phyloP scores from a whole-genome alignment of 2,797 vertebrate species.

The Falco columbarius region DNA sequence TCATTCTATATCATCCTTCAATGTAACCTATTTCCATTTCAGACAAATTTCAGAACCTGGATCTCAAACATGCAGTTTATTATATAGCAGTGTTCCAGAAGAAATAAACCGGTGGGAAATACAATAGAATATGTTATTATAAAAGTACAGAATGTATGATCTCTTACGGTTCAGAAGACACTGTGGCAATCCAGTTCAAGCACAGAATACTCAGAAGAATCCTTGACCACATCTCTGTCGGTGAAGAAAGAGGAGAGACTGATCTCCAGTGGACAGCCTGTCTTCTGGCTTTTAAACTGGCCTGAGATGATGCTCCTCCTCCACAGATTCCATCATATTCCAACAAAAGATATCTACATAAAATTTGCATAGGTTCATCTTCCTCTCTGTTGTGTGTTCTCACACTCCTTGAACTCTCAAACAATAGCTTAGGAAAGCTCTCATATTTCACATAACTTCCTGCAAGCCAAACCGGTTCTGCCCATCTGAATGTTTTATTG shows the following conservation, averaged over 20 bases:
- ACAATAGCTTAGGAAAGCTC: constrained; percentile 7
- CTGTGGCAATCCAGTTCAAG: constrained; percentile 13
- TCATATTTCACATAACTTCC: constrained; percentile 27
- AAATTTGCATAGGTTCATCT: constrained; percentile 34
- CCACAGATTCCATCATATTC: neutral
- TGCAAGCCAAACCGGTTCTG: constrained; percentile 45
- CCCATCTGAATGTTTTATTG: neutral
- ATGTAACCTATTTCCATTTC: neutral
- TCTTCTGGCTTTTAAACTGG: constrained; percentile 15
- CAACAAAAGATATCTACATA: constrained; percentile 2
- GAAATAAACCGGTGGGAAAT: neutral
- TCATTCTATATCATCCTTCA: neutral
- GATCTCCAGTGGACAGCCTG: neutral
- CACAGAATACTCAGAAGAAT: constrained; percentile 31
- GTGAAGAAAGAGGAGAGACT: neutral
- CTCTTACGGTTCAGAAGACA: constrained; percentile 56
- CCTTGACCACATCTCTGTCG: constrained; percentile 20
- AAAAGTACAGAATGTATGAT: neutral
- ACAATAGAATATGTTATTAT: neutral
- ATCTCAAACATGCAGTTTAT: neutral
- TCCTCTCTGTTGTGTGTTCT: neutral
- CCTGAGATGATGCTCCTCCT: constrained; percentile 32
- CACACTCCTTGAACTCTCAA: constrained; percentile 9
- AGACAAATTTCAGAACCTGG: neutral
- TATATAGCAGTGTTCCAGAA: neutral